A percentile compares a stretch with the other conserved stretches of the same genome.
These are phyloP conservation scores for Dysidea cf. avara DNA, from an alignment of 37 sponge, comb jelly and placozoan genomes.

Conservation along the genomic window DNA sequence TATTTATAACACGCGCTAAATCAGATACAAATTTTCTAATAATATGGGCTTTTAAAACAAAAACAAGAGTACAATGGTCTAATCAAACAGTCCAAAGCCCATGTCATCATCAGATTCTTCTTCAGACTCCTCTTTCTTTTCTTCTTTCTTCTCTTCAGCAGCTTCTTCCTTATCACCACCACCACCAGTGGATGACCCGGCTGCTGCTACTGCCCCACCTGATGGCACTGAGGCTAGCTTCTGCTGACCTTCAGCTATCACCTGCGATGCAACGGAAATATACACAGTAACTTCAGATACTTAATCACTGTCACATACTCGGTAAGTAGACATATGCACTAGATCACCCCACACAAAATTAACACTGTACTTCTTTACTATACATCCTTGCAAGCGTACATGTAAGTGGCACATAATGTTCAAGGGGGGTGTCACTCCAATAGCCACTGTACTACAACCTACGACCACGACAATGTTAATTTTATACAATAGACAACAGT, in stretches of 20 bases:
- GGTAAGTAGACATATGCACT: no score
- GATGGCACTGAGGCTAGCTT: conserved; percentile 94
- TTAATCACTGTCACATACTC: not conserved
- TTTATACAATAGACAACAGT: no score
- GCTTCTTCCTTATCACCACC: conserved; percentile 39
- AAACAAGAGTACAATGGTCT: not conserved
- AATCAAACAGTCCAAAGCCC: conserved; percentile 98
- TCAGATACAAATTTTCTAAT: no score
- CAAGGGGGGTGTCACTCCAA: no score
- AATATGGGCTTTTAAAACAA: no score
- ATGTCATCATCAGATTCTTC: conserved; percentile 99
- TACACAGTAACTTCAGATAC: not conserved
- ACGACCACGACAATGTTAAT: no score
- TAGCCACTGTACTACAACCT: no score
- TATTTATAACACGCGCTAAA: no score
- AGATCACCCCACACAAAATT: no score
- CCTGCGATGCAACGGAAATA: conserved; percentile 1
- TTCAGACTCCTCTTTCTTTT: conserved; percentile 66
- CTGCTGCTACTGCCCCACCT: conserved; percentile 70
- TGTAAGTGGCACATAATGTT: no score
- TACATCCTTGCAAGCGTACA: no score
- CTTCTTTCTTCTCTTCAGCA: conserved; percentile 71
- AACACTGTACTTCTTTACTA: no score
- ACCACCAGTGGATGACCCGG: conserved; percentile 40
- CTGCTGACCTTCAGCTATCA: conserved; percentile 76